A percentile compares a stretch with the other conserved stretches of the same genome.
Conservation (phyloP, 1,140 invertebrate genomes). For the Pinna nobilis region DNA sequence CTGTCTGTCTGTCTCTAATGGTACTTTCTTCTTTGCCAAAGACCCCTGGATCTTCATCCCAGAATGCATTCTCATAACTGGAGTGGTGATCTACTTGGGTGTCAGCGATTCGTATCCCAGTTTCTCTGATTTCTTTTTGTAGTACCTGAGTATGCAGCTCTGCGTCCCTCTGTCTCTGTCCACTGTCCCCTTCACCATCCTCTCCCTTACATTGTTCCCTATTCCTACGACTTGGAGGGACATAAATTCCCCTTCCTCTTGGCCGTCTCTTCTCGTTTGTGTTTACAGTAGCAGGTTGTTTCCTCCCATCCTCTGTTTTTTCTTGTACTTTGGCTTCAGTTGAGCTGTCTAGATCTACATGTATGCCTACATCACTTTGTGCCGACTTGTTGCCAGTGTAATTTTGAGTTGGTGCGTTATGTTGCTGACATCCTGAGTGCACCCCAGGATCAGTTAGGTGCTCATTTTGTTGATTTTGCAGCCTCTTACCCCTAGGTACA, state of each 20-base stretch:
- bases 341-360: not conserved
- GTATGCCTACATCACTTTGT: not conserved
- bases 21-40: no score
- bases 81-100: no score
- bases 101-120: no score
- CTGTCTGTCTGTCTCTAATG: no score
- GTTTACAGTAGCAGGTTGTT: not conserved
- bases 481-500: conserved; percentile 83
- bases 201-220: not conserved
- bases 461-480: conserved; percentile 50
- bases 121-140: no score
- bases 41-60: no score
- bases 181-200: conserved; percentile 7
- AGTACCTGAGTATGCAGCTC: no score
- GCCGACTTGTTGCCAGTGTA: not conserved
- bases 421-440: not conserved
- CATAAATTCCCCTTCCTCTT: not conserved
- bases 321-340: not conserved
- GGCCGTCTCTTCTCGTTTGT: not conserved
- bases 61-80: no score
- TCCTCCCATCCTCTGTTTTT: not conserved
- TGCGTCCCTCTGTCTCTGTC: no score
- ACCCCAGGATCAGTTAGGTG: no score
- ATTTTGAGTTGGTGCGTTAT: not conserved
- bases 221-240: not conserved